Evolutionary conservation across 2,888 invertebrate species (phyloP), one percentile per base, ranked within the genome.

Genomic region (Hirtodrosophila histrioides): DNA sequence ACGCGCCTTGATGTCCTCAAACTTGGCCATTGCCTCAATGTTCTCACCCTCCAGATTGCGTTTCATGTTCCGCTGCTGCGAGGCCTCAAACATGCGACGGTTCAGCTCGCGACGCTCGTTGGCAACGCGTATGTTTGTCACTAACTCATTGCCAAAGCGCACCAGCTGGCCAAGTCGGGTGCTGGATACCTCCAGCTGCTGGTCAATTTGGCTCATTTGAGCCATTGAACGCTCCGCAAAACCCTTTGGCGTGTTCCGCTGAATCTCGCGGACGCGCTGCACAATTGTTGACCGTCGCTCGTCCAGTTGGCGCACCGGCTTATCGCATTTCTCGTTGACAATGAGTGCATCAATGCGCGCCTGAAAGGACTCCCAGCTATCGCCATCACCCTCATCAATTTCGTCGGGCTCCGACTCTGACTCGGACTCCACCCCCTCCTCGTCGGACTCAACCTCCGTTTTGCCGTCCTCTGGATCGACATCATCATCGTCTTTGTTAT

Each of bases 41-140:
- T 95, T 94, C 89, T 96, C 96, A n/a, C 93, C 93, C 73, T 95
- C 94, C 10, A 97, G 92, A 78, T 93, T 93, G 37, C 92, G 86
- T 12, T 94, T 71, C 9, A 95, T 48, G 0, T 61, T 56, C 92
- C 24, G 39, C 8, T 63, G 65, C 9, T 73, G 75, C 0, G 69
- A 7, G 0, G 64, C 29, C 72, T 91, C 94, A 91, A 72, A 57
- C 7, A 64, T 6, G 82, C 94, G 91, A 9, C 95, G 92, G 58
- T 93, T 91, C 0, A 94, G 90, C 90, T 96, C 96, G 0, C 96
- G 93, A 23, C 94, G 94, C 82, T 96, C 96, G 37, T 94, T 95
- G 0, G 96, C 96, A 40, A 95, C 93, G 88, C 94, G 93, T 3
- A 97, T 94, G 88, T 96, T 96, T n/a, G 95, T 94, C 60, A 96